Base-by-base conservation (phyloP, 2,888 invertebrate species). In the Augiades crinisus region DNA sequence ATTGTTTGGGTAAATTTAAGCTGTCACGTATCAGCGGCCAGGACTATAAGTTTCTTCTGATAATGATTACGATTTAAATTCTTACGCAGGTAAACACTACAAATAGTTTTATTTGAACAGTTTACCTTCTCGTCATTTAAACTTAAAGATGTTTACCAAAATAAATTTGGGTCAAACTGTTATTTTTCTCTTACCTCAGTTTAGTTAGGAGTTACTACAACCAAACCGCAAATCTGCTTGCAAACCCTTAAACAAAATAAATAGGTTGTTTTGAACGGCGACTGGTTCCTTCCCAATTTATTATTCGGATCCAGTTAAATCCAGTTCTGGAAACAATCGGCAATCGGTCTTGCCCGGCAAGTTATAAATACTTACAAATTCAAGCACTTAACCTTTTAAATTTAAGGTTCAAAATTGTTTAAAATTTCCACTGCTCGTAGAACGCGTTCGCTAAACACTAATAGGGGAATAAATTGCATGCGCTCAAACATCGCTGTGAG, bases 301-400 rank as follows among this genome's bases (percentile, higher is more conserved):
- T 59, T 60, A 60, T 60, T 66, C 53, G 57, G 34, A 65, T 64
- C 68, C 67, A 62, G 69, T 66, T 65, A 46, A 55, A 58, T 62
- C 62, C 63, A 56, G 64, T 65, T 62, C 33, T 47, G 44, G 54
- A 55, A 36, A 53, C 57, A 53, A 59, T 56, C 49, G 45, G 37
- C 57, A 53, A 59, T 56, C 49, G 45, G 37, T 55, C 30, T 24
- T 46, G 36, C 54, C 59, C 52, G 50, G 49, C 55, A 54, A 41
- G 53, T 34, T 46, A 49, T 10, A 27, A n/a, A 27, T 57, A 55
- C 16, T 30, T 31, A 24, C 49, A 51, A 47, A 59, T 56, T 56
- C 22, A 53, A 51, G 21, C 45, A 56, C 50, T 55, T 61, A 58
- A 55, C 45, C 41, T 55, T 17, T 58, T 34, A 37, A 44, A 55